phyloP scores from a whole-genome alignment of 2,888 invertebrate genomes.

The Apodemia hepburni region DNA sequence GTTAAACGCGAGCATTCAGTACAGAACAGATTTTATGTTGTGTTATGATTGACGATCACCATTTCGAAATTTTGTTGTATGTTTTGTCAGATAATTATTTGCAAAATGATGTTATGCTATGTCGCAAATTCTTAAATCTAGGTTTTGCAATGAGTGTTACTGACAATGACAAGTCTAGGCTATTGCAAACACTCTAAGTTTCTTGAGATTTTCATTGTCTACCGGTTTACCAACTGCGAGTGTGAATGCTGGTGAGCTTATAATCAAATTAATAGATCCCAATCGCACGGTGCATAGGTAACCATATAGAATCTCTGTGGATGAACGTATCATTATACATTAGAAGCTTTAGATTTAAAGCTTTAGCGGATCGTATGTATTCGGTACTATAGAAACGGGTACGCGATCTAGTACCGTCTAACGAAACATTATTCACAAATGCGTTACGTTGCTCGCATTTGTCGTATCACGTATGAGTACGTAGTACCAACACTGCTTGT shows the following conservation, averaged over 20 bases:
- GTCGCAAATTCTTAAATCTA: slow-evolving; percentile 21
- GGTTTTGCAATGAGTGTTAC: slow-evolving; percentile 18
- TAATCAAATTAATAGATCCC: slow-evolving; percentile 15
- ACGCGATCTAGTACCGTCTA: too few relatives aligned
- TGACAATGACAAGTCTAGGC: background rate
- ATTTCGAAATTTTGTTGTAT: slow-evolving; percentile 23
- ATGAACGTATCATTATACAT: background rate
- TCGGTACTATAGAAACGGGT: too few relatives aligned
- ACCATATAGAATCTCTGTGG: slow-evolving; percentile 3
- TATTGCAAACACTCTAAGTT: background rate
- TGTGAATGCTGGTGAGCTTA: slow-evolving; percentile 18
- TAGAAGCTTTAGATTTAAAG: too few relatives aligned
- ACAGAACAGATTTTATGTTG: slow-evolving; percentile 16
- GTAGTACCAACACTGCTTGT: too few relatives aligned
- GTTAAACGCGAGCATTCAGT: background rate
- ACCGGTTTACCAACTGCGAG: slow-evolving; percentile 13
- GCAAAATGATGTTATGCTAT: slow-evolving; percentile 22
- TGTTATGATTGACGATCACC: slow-evolving; percentile 17
- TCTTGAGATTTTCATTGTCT: slow-evolving; percentile 14
- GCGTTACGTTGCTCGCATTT: too few relatives aligned
- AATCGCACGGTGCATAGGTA: slow-evolving; percentile 11
- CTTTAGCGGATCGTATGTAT: too few relatives aligned
- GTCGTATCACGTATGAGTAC: too few relatives aligned
- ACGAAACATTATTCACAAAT: too few relatives aligned
- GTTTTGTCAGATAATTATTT: slow-evolving; percentile 23